These are phyloP conservation scores for Parauchenoglanis punctatus DNA, from an alignment of 2,797 vertebrate species.

Conservation along the genomic window DNA sequence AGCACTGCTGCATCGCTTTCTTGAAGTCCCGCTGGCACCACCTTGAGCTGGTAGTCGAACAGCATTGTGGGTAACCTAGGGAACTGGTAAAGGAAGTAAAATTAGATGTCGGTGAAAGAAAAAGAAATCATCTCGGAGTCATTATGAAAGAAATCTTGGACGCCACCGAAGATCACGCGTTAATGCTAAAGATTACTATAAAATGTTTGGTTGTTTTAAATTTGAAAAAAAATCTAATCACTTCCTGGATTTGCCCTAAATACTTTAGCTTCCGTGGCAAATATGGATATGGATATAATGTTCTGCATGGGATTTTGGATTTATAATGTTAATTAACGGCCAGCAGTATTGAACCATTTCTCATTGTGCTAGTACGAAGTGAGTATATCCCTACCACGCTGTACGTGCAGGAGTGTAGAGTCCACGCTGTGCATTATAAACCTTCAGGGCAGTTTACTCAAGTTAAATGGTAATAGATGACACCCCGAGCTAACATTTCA, in stretches of 20 bases:
- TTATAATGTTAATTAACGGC: constrained; percentile 14
- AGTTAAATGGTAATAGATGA: constrained; percentile 53
- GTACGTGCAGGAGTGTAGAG: constrained; percentile 35
- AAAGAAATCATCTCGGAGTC: neutral
- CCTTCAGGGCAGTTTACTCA: constrained; percentile 49
- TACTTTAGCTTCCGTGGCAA: neutral
- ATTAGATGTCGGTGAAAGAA: neutral
- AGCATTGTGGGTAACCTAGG: neutral
- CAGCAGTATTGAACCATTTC: constrained; percentile 36
- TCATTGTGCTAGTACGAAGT: constrained; percentile 17
- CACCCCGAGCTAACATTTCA: constrained; percentile 41
- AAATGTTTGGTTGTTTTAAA: neutral
- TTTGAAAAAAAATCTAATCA: neutral
- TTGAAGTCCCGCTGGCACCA: neutral
- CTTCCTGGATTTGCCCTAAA: neutral
- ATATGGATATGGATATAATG: neutral
- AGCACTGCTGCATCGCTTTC: too few relatives aligned
- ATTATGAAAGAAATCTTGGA: neutral
- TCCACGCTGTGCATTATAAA: constrained; percentile 29
- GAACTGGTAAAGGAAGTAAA: neutral
- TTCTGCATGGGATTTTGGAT: neutral
- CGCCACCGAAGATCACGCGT: neutral
- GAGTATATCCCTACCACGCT: neutral
- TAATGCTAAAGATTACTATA: neutral
- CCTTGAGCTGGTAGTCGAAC: neutral